Percentiles rank a stretch among this genome's conserved stretches.
Evolutionary conservation across 2,888 invertebrate species (phyloP).

Genomic region (Drosophila sordidula): DNA sequence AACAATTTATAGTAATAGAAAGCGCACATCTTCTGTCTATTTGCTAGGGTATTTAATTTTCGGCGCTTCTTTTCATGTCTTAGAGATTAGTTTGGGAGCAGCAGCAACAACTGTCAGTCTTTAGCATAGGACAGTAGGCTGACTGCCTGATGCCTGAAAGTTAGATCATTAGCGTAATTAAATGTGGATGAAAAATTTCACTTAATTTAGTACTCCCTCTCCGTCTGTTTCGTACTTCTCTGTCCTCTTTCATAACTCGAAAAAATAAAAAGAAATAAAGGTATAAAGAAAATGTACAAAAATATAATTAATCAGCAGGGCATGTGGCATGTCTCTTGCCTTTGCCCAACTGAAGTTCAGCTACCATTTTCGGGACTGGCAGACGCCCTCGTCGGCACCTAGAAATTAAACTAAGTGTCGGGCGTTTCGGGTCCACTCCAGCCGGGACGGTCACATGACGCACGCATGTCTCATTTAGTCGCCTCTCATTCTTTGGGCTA

Average conservation of each 20-base stretch:
- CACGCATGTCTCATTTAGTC: slow-evolving; percentile 64
- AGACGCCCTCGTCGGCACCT: slow-evolving; percentile 69
- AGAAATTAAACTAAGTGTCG: slow-evolving; percentile 76
- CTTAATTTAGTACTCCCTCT: slow-evolving; percentile 55
- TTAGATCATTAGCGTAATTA: slow-evolving; percentile 79
- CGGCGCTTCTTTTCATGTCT: not conserved
- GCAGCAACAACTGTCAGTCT: slow-evolving; percentile 39
- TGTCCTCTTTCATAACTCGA: slow-evolving; percentile 56
- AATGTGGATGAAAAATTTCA: slow-evolving; percentile 78
- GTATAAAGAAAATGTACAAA: slow-evolving; percentile 32
- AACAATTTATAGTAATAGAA: too few relatives aligned
- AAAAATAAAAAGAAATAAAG: not conserved
- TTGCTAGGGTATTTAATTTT: not conserved
- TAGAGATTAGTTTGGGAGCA: slow-evolving; percentile 29
- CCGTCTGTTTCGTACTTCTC: not conserved
- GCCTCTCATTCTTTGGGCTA: slow-evolving; percentile 1
- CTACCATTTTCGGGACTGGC: slow-evolving; percentile 16
- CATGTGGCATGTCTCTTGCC: slow-evolving; percentile 68
- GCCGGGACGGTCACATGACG: slow-evolving; percentile 66
- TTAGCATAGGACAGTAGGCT: slow-evolving; percentile 20
- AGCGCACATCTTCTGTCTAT: not conserved
- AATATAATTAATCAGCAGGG: slow-evolving; percentile 76
- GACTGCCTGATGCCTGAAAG: slow-evolving; percentile 23
- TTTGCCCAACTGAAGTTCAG: slow-evolving; percentile 23
- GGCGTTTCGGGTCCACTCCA: slow-evolving; percentile 46